Base-by-base conservation (phyloP, 37 sponge, comb jelly and placozoan genomes). In the Oopsacas minuta region DNA sequence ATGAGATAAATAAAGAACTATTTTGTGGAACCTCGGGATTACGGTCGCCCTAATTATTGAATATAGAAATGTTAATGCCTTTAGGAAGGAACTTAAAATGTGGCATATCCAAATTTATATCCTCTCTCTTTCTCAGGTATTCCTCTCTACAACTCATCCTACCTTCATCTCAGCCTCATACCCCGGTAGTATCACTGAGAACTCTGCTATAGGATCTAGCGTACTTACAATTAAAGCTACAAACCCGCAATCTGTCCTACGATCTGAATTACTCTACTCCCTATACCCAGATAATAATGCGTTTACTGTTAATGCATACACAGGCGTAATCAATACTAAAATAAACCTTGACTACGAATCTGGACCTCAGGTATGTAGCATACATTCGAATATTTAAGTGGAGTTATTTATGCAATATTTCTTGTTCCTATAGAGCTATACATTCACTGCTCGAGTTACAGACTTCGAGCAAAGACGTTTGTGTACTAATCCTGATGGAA, bases 391-490 rank as follows among this genome's bases (percentile, higher is more conserved):
- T 61, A 32, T 61, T 20, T 61, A n/a, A 20, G 22, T 61, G 75
- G 7, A 32, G 28, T 42, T 42, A 15, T 42, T 42, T 42, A 42
- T 15, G 8, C 15, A 42, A 42, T 42, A 42, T 17, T 8, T 42
- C n/a, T n/a, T 42, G 49, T 42, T 20, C 75, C 1, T 25, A 61
- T 61, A 61, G 75, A 34, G 5, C 20, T 61, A 25, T 34, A 61
- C 75, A 7, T 61, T 61, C 75, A 61, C 22, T 10, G 75, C 75
- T 12, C 20, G 75, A 12, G 75, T 61, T 10, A 61, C 75, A 12
- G 75, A 61, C 28, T 61, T 61, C 75, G 75, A 61, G 75, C 75
- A 61, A 34, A 61, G 75, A 12, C 75, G 75, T 3, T 25, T 61
- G 5, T 61, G 75, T n/a, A 61, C 75, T 7, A 61, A 61, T 34